Percentiles rank a stretch among this genome's conserved stretches.
Evolutionary conservation across 2,797 vertebrate species (phyloP).

Genomic region (Premnoplex brunnescens): DNA sequence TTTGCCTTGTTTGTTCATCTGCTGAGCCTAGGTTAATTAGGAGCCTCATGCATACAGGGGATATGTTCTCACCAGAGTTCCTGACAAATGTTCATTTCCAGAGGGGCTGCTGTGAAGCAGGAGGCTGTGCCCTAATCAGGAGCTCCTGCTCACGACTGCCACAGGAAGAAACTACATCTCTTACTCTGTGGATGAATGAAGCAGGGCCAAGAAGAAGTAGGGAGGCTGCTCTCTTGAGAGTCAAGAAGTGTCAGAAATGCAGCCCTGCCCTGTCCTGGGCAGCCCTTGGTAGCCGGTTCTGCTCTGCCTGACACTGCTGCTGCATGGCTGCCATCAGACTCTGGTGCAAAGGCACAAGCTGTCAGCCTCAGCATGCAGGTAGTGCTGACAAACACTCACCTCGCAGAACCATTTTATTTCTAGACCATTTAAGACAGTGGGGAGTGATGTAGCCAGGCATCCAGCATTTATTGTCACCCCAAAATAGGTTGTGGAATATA

Average conservation of each 20-base stretch:
- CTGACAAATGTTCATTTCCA: neutral
- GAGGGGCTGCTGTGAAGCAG: neutral
- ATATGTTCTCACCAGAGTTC: neutral
- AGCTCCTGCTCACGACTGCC: neutral
- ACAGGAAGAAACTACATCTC: neutral
- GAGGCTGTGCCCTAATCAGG: neutral
- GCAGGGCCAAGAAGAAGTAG: neutral
- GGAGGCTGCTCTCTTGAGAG: neutral
- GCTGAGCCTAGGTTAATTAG: constrained; percentile 24
- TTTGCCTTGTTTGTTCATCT: constrained; percentile 9
- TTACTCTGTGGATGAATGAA: neutral
- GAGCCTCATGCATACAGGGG: neutral
- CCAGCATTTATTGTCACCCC: neutral
- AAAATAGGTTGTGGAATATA: constrained; percentile 42
- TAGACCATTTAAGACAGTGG: neutral
- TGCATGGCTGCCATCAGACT: neutral
- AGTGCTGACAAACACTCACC: neutral
- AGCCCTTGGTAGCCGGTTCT: neutral
- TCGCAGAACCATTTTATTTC: neutral
- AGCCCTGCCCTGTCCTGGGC: neutral
- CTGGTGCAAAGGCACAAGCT: neutral
- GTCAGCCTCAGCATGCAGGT: neutral
- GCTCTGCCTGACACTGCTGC: neutral
- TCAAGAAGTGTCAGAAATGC: neutral
- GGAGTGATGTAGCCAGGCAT: neutral